phyloP scores from a whole-genome alignment of 2,113 vertebrate genomes.

The Atractosteus spatula region DNA sequence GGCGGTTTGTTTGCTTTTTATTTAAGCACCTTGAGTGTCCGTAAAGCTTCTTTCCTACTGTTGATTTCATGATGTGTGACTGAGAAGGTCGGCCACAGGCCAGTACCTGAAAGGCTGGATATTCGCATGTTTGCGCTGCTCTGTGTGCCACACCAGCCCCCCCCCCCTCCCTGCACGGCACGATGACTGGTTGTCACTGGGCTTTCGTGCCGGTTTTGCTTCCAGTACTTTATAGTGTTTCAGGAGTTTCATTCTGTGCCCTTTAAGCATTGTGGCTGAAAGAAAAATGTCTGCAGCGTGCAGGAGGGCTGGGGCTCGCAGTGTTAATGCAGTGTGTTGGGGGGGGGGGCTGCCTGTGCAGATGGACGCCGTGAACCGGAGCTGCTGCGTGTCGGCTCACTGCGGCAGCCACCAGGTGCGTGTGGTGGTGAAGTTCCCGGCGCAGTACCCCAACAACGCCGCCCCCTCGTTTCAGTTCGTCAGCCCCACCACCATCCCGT shows the following conservation, averaged over 20 bases:
- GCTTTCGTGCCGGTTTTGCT: too few relatives aligned
- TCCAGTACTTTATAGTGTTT: too few relatives aligned
- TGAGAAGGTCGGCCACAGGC: too few relatives aligned
- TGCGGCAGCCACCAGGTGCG: conserved; percentile 85
- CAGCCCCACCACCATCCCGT: conserved; percentile 85
- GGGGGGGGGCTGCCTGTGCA: conserved; percentile 34
- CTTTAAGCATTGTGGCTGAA: background rate
- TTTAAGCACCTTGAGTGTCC: background rate
- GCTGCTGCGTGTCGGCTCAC: conserved; percentile 89
- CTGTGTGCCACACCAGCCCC: too few relatives aligned
- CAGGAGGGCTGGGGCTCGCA: background rate
- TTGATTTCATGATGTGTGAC: background rate
- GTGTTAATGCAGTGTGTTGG: background rate
- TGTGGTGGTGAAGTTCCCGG: conserved; percentile 92
- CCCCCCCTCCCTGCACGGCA: too few relatives aligned
- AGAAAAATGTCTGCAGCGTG: background rate
- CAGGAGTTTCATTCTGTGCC: too few relatives aligned
- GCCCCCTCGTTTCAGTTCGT: conserved; percentile 94
- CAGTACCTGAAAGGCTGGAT: too few relatives aligned
- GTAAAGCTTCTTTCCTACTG: background rate
- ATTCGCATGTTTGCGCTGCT: too few relatives aligned
- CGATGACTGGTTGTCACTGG: too few relatives aligned
- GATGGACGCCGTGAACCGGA: conserved; percentile 92
- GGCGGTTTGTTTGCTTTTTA: background rate
- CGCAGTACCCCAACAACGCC: conserved; percentile 93